Evolutionary conservation across 2,888 invertebrate genomes (phyloP).

Genomic region (Cephus nigrinus): DNA sequence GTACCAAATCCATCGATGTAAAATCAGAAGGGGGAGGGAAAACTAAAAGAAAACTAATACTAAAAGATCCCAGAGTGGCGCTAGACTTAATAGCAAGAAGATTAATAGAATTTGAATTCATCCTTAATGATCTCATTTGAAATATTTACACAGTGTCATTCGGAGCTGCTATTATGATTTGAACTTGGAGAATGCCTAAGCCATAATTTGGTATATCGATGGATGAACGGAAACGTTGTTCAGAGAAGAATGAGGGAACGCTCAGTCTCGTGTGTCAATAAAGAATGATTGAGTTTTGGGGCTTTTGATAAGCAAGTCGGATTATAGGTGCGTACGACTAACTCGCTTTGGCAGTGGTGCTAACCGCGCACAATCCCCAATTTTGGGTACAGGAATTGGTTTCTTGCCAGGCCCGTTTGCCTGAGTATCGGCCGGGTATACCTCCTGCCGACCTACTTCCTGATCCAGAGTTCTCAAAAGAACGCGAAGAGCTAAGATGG

Average conservation of each 20-base stretch:
- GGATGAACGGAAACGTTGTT: background rate
- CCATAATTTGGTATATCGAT: background rate
- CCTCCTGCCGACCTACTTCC: slow-evolving; percentile 65
- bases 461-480: slow-evolving; percentile 69
- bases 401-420: slow-evolving; percentile 72
- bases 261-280: slow-evolving; percentile 2
- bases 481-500: slow-evolving; percentile 92
- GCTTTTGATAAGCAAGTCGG: slow-evolving; percentile 44
- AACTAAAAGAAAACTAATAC: background rate
- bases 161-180: background rate
- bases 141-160: background rate
- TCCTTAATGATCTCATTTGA: background rate
- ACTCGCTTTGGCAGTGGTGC: slow-evolving; percentile 61
- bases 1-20: background rate
- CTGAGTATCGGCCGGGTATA: slow-evolving; percentile 69
- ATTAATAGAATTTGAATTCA: background rate
- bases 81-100: background rate
- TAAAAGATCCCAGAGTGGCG: background rate
- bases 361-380: slow-evolving; percentile 60
- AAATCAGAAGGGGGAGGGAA: background rate
- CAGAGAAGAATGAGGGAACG: background rate
- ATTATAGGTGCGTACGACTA: slow-evolving; percentile 55
- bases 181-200: background rate
- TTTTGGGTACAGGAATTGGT: slow-evolving; percentile 65
- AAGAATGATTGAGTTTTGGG: background rate